phyloP scores from a whole-genome alignment of 2,888 invertebrate genomes.

The Brachylomia viminalis region DNA sequence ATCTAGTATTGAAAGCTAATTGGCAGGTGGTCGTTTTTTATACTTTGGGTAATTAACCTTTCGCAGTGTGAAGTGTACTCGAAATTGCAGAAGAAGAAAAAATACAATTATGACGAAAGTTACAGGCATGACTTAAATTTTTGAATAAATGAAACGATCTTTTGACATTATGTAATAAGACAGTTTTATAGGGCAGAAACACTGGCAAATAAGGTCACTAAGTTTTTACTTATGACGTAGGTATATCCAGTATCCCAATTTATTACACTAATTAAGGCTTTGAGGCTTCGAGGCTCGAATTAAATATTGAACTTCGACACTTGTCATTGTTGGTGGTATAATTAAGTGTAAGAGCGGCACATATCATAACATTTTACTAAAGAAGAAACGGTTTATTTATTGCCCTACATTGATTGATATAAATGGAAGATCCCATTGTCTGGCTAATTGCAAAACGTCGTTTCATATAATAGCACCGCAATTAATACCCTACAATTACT shows the following conservation, averaged over 20 bases:
- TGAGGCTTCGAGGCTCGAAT: not conserved
- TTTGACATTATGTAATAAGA: conserved; percentile 51
- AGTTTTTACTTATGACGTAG: conserved; percentile 29
- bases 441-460: conserved; percentile 34
- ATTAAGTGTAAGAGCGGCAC: conserved; percentile 15
- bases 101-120: conserved; percentile 49
- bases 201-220: conserved; percentile 46
- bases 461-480: conserved; percentile 24
- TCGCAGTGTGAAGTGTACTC: conserved; percentile 64
- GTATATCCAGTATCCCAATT: conserved; percentile 14
- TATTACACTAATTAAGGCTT: conserved; percentile 26
- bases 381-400: conserved; percentile 18
- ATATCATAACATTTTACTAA: conserved; percentile 13
- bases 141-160: conserved; percentile 54
- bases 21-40: conserved; percentile 72
- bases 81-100: conserved; percentile 49
- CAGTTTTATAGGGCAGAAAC: conserved; percentile 29
- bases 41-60: conserved; percentile 71
- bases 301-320: conserved; percentile 12
- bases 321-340: conserved; percentile 13
- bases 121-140: conserved; percentile 41
- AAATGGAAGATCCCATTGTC: conserved; percentile 36
- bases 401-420: conserved; percentile 45
- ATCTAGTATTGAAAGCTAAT: conserved; percentile 68
- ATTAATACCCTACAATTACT: conserved; percentile 51